Conservation (phyloP, 2,888 invertebrate species). For the Petrolisthes manimaculis region DNA sequence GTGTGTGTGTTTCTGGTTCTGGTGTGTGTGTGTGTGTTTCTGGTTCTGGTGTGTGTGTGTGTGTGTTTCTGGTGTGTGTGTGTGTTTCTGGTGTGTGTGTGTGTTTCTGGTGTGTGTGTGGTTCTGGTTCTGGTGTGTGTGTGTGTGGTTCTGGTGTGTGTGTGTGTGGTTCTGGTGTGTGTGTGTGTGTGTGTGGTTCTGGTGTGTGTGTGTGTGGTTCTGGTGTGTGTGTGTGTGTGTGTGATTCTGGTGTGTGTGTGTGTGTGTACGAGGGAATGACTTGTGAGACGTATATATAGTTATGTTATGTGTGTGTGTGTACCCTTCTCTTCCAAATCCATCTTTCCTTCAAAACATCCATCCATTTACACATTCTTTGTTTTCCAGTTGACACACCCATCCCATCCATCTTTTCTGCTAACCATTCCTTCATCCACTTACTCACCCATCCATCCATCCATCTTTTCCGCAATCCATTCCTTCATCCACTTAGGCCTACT, state of each 20-base stretch:
- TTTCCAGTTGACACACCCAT: background rate
- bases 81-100: background rate
- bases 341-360: background rate
- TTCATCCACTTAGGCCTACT: background rate
- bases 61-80: background rate
- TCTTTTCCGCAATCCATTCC: no score
- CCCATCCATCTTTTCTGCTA: background rate
- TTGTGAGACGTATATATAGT: background rate
- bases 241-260: background rate
- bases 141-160: no score
- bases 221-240: no score
- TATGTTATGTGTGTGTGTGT: background rate
- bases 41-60: background rate
- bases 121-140: constrained; percentile 14
- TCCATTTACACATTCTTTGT: background rate
- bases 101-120: no score
- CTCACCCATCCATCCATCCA: background rate
- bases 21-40: background rate
- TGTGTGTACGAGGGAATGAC: background rate
- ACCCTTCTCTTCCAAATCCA: background rate
- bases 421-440: background rate
- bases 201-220: background rate
- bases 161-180: no score
- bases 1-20: no score
- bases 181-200: background rate